Conservation (phyloP, 2,797 vertebrate genomes). For the Vultur gryphus region DNA sequence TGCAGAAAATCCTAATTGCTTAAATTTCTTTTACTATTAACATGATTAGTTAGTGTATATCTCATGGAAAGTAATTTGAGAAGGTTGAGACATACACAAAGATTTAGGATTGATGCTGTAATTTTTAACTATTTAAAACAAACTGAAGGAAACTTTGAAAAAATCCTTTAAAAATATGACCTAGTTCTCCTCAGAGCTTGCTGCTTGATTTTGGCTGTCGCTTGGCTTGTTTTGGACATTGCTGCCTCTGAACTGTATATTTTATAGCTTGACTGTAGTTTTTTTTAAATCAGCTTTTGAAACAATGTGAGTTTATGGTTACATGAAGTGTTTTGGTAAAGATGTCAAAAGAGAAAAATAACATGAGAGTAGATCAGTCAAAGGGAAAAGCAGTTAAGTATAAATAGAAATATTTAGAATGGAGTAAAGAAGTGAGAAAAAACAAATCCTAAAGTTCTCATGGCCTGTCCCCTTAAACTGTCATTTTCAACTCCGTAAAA, state of each 20-base stretch:
- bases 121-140: not conserved
- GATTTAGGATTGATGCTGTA: not conserved
- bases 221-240: not conserved
- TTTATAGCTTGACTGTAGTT: not conserved
- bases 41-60: not conserved
- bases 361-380: not conserved
- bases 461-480: not conserved
- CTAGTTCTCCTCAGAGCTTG: not conserved
- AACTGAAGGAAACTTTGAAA: not conserved
- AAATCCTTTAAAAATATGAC: not conserved
- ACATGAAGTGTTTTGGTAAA: not conserved
- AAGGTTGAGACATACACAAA: not conserved
- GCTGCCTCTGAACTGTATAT: not conserved
- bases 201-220: not conserved
- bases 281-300: not conserved
- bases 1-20: not conserved
- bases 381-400: not conserved
- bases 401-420: not conserved
- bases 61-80: not conserved
- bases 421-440: not conserved
- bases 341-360: not conserved
- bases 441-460: not conserved
- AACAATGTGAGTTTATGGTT: not conserved
- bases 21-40: not conserved
- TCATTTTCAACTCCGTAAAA: not conserved